Evolutionary conservation across 2,888 invertebrate genomes (phyloP), one percentile per base, ranked within the genome.

Genomic region (Heliconius aoede): DNA sequence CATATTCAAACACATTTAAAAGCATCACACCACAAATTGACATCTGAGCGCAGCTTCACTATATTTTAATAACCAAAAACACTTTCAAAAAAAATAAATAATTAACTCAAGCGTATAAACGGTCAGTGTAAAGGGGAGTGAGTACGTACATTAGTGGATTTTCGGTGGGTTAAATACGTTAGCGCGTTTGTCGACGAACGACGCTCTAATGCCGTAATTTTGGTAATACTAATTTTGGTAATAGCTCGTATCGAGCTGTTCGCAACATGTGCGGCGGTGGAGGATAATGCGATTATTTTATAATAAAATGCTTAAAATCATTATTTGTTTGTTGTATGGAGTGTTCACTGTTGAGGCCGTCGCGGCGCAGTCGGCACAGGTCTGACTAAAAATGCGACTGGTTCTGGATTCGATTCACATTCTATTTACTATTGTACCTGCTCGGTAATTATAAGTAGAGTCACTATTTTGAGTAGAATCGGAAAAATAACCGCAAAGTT

Each of bases 161-260:
- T 84, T 83, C 78, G 80, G 73, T 80, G 82, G 81, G 82, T 84
- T 91, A 91, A 91, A 85, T 84, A 86, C 84, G 86, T 91, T 91
- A 89, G 84, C 81, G 84, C 86, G 88, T 89, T 89, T 89, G 89
- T 89, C 88, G 88, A 84, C 86, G 84, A 81, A 84, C 86, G 85
- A 84, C 46, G 82, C 76, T 80, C 85, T 88, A 86, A 89, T 87
- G 81, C 79, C 77, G 81, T 81, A 83, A 72, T 69, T 51, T 55
- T 82, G 83, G 60, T 72, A 55, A 32, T 11, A 40, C 40, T 72
- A 72, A 72, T 72, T n/a, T n/a, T n/a, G n/a, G n/a, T n/a, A n/a
- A n/a, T n/a, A n/a, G n/a, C 72, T 72, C 60, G 32, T 72, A 61
- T 72, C 26, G 72, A 72, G 72, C 36, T 69, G 69, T 69, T 40